Evolutionary conservation across 2,888 invertebrate species (phyloP).

Genomic region (Xestia ashworthii): DNA sequence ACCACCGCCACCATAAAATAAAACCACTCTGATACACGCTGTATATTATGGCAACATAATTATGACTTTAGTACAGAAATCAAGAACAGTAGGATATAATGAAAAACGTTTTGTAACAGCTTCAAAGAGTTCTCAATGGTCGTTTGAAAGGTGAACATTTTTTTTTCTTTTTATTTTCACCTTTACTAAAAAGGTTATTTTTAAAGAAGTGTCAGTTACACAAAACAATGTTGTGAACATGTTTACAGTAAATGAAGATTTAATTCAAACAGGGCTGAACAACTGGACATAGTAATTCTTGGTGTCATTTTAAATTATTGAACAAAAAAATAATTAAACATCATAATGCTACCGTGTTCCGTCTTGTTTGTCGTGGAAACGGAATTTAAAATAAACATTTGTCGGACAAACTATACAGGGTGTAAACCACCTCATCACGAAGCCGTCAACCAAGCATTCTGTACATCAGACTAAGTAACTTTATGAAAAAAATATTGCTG

Average conservation of each 20-base stretch:
- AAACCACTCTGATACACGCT: background rate
- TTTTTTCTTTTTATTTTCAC: background rate
- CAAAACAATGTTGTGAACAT: background rate
- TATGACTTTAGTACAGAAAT: background rate
- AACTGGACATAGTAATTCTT: background rate
- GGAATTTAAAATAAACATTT: background rate
- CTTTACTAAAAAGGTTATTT: constrained; percentile 11
- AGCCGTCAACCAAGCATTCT: too few relatives aligned
- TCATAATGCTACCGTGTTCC: background rate
- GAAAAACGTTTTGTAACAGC: background rate
- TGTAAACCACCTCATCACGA: too few relatives aligned
- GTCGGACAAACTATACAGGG: background rate
- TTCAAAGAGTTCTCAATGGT: background rate
- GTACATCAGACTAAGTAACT: too few relatives aligned
- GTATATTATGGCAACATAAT: background rate
- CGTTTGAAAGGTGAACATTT: background rate
- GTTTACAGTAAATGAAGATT: background rate
- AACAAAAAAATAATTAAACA: background rate
- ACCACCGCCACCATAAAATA: too few relatives aligned
- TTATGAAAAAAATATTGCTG: too few relatives aligned
- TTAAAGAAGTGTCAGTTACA: constrained; percentile 9
- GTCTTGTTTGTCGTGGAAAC: background rate
- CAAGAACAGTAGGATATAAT: background rate
- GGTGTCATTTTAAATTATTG: background rate
- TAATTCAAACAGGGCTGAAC: background rate